Conservation (phyloP, 1,140 invertebrate species). For the Lepidurus couesii region DNA sequence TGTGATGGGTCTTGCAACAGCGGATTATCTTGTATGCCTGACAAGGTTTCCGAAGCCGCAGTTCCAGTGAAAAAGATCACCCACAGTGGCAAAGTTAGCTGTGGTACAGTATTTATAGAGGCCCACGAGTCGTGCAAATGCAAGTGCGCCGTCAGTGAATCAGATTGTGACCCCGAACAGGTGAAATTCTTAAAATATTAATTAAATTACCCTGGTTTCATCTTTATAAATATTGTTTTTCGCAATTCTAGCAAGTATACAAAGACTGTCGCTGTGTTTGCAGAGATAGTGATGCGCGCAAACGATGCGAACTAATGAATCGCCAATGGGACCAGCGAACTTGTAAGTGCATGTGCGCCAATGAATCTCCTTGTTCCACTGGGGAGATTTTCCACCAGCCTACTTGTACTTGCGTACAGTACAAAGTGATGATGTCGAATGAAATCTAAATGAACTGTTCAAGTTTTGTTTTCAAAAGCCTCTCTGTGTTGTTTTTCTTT, state of each 20-base stretch:
- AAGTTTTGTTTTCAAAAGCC: not conserved
- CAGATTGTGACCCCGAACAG: not conserved
- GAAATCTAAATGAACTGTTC: not conserved
- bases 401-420: not conserved
- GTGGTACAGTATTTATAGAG: not conserved
- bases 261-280: not conserved
- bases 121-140: not conserved
- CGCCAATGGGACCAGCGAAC: not conserved
- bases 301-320: not conserved
- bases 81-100: not conserved
- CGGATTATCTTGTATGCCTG: not conserved
- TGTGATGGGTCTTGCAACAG: not conserved
- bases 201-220: not conserved
- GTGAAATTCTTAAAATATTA: not conserved
- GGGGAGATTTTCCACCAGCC: not conserved
- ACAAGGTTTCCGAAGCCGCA: not conserved
- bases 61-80: not conserved
- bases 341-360: not conserved
- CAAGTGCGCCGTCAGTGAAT: not conserved
- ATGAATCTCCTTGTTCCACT: not conserved
- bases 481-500: no score
- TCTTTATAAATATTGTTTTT: not conserved
- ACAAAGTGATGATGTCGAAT: not conserved
- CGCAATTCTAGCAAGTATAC: not conserved
- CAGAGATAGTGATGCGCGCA: not conserved